Evolutionary conservation across 2,797 vertebrate genomes (phyloP).

Genomic region (Bradypodion pumilum): DNA sequence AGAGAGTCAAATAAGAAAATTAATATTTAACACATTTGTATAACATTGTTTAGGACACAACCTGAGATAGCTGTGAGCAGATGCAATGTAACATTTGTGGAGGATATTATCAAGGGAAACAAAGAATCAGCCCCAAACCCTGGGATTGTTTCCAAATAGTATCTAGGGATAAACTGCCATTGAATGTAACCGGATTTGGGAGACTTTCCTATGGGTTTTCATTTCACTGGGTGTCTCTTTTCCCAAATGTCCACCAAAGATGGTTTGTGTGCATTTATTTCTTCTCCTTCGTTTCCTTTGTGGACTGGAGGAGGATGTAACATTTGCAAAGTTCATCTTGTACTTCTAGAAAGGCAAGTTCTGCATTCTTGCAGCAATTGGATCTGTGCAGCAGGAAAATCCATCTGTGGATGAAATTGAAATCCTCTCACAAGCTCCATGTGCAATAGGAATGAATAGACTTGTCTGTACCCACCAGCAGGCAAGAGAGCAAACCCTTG

Average conservation of each 20-base stretch:
- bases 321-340: conserved; percentile 38
- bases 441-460: not conserved
- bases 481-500: conserved; percentile 36
- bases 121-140: conserved; percentile 42
- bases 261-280: conserved; percentile 31
- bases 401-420: conserved; percentile 49
- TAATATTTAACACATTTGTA: not conserved
- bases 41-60: not conserved
- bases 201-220: conserved; percentile 25
- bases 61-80: not conserved
- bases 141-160: conserved; percentile 27
- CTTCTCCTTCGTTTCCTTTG: not conserved
- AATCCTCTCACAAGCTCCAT: conserved; percentile 35
- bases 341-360: conserved; percentile 41
- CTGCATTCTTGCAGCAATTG: conserved; percentile 46
- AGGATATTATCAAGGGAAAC: conserved; percentile 32
- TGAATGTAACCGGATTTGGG: not conserved
- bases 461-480: conserved; percentile 40
- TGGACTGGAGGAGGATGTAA: not conserved
- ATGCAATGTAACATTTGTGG: conserved; percentile 1
- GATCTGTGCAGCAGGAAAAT: conserved; percentile 53
- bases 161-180: conserved; percentile 25
- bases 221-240: conserved; percentile 34
- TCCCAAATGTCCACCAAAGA: conserved; percentile 42
- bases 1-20: not conserved